A percentile compares a stretch with the other conserved stretches of the same genome.
Evolutionary conservation across 2,797 vertebrate species (phyloP).

Genomic region (Petrocephalus schoutedeni): DNA sequence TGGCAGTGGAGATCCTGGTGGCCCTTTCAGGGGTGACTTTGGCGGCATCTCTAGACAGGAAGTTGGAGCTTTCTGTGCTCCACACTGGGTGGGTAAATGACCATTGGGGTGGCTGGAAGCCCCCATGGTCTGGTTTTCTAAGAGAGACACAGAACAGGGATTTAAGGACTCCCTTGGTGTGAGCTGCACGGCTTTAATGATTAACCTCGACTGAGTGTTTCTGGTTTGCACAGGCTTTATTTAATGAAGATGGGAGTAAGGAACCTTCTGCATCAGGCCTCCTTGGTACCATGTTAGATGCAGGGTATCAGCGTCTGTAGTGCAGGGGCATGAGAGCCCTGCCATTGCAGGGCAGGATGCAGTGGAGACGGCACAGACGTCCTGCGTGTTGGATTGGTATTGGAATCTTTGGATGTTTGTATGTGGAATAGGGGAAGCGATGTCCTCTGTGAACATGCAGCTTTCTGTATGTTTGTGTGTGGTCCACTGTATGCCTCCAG

Average conservation of each 20-base stretch:
- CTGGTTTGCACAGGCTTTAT: slow-evolving; percentile 30
- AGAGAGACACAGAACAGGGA: slow-evolving; percentile 16
- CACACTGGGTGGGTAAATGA: neutral
- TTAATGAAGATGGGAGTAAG: slow-evolving; percentile 20
- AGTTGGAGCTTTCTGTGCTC: neutral
- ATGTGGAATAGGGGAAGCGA: neutral
- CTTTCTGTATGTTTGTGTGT: neutral
- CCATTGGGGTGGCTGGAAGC: neutral
- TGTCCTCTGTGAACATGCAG: neutral
- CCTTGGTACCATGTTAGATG: neutral
- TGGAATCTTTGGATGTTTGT: neutral
- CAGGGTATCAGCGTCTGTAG: no score
- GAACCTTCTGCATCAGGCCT: neutral
- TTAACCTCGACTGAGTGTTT: slow-evolving; percentile 24
- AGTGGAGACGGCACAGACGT: neutral
- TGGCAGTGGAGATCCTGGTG: neutral
- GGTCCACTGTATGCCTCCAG: neutral
- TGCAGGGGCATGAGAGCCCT: neutral
- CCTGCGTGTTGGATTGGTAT: neutral
- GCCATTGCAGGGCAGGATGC: neutral
- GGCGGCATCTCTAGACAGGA: neutral
- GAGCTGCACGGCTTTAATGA: slow-evolving; percentile 5
- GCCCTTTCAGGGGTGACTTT: neutral
- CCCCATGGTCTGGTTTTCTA: slow-evolving; percentile 22
- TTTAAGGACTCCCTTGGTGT: slow-evolving; percentile 22